These are phyloP conservation scores for Dichetophora obliterata DNA, from an alignment of 2,888 invertebrate species.

Conservation along the genomic window DNA sequence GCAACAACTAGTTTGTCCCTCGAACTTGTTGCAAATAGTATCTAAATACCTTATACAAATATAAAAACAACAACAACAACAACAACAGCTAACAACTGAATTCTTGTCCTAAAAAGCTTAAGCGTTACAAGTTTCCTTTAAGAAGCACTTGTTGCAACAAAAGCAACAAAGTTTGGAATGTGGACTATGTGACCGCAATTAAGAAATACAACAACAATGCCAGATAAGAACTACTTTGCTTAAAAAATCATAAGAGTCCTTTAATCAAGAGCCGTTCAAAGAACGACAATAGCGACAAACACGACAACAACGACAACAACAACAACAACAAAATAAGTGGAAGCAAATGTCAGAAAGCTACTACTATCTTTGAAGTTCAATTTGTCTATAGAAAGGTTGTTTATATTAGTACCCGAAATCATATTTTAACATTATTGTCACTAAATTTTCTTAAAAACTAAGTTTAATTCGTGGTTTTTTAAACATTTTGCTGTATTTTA, in stretches of 20 bases:
- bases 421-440: no score
- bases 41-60: conserved; percentile 14
- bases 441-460: no score
- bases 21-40: conserved; percentile 17
- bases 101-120: conserved; percentile 31
- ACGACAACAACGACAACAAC: no score
- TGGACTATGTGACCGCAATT: conserved; percentile 11
- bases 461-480: no score
- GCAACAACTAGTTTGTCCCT: conserved; percentile 27
- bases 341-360: no score
- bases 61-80: no score
- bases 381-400: no score
- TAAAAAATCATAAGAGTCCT: background rate
- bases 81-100: background rate
- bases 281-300: no score
- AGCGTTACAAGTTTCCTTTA: conserved; percentile 25
- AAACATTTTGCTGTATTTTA: no score
- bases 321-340: no score
- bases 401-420: no score
- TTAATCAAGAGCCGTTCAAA: background rate
- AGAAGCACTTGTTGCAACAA: conserved; percentile 25
- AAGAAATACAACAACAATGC: background rate
- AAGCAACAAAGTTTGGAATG: conserved; percentile 7
- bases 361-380: no score
- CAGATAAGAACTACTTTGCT: background rate